Base-by-base conservation (phyloP, 2,888 invertebrate genomes). In the Drosophila paramelanica region DNA sequence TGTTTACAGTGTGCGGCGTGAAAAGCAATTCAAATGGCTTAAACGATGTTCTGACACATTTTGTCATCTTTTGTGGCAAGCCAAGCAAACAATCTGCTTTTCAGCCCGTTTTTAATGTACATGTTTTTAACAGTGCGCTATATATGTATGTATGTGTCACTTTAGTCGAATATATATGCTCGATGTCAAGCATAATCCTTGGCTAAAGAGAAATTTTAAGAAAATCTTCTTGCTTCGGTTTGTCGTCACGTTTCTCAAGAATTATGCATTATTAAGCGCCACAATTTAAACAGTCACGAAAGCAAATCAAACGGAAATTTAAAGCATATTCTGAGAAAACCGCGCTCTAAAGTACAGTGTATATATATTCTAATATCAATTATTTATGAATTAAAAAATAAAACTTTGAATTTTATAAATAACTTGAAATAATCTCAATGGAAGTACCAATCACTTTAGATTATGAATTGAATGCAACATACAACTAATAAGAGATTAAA, bases 21-120 rank as follows among this genome's bases (percentile, higher is more conserved):
- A 70, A 56, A 73, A 73, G 76, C 76, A 59, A 64, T 39, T 64
- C 58, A 69, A 81, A 81, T 69, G 66, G 57, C 73, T 69, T 46
- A 52, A 76, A 67, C 60, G 55, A 31, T 45, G 52, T 61, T 33
- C 58, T 79, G 64, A 57, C 76, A 79, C 64, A 73, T 66, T 79
- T 76, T 52, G 60, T 61, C 68, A 67, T 66, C 61, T 78, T 75
- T 75, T 56, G 60, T 72, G 67, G 46, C 53, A 46, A 72, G 53
- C 36, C 59, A 66, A 58, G 57, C 75, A 72, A 73, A 58, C 67
- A 60, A 45, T 36, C 55, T 55, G 58, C 45, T 39, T 42, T 38
- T 27, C 17, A 73, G 61, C 45, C 20, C n/a, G 3, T 56, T 53
- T 49, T 39, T 41, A 20, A 14, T 11, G n/a, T 20, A 14, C 1